Evolutionary conservation across 2,113 vertebrate genomes (phyloP), one percentile per base, ranked within the genome.

Genomic region (Irena cyanogastra): DNA sequence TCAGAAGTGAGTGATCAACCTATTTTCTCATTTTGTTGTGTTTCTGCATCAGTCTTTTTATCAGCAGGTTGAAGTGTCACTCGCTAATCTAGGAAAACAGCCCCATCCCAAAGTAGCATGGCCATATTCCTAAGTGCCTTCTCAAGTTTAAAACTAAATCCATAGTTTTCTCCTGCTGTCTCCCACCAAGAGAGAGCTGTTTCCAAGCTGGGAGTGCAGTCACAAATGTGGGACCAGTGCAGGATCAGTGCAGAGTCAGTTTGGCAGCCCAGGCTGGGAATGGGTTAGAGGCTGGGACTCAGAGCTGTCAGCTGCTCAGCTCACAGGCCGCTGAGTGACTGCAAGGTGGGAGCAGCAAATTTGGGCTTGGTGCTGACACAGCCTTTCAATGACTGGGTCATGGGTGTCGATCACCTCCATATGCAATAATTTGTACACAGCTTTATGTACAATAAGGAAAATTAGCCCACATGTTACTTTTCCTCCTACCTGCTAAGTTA

Each of bases 41-140:
- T 53, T 60, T 83, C 47, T 71, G 12, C 26, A 68, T 78, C 71
- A 59, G 31, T 70, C 68, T 93, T 85, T 81, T 66, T 83, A 86
- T 88, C 79, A 90, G 71, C 79, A 68, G 49, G 52, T 53, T 71
- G 64, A 95, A 68, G n/a, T 5, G 1, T 78, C n/a, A 12, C 52
- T 81, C 28, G n/a, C 60, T 94, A 70, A 90, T 82, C 19, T 41
- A 57, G 83, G 68, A 78, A 70, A 94, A 68, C 79, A 82, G 23
- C 57, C 52, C 28, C 37, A 26, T 82, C 41, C 85, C 72, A 71
- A 56, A 90, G 76, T 60, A 49, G 47, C 44, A 53, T 6, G 54
- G 19, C 61, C 24, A 21, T 59, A 61, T 80, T 68, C 69, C 30
- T 23, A 50, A 70, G 39, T 66, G 79, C 44, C 53, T 44, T 74